Evolutionary conservation across 2,113 vertebrate species (phyloP), one percentile per base, ranked within the genome.

Genomic region (Ardeotis arabs): DNA sequence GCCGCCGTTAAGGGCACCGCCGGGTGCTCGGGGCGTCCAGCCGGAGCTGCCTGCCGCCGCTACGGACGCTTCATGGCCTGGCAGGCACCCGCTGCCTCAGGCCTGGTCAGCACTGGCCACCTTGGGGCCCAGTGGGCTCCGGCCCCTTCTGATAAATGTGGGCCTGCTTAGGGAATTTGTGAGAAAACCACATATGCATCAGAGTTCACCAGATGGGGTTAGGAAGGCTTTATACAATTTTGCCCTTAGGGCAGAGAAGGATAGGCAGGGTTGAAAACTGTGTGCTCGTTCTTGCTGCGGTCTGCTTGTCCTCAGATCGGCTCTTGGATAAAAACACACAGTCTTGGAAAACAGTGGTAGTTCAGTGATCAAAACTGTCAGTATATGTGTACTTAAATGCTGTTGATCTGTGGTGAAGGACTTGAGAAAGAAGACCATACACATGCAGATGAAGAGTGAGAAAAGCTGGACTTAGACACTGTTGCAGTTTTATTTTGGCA

Each of bases 111-210:
- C 47, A 3, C 2, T 3, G n/a, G 10, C 27, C 6, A 8, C 44
- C 33, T 33, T 5, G 14, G 66, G 31, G 21, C 12, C 3, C 1
- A 0, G 31, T 2, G 3, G 28, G 47, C 24, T 31, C 8, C 0
- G 0, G 20, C 3, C 8, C 0, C 12, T 10, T 11, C 24, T 29
- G 23, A 3, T 22, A 56, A 39, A 29, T 9, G 10, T 27, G 27
- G n/a, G 21, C 10, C 13, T 5, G 15, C 4, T 23, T 4, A 15
- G 44, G 35, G 58, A n/a, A 37, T 55, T 19, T 47, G 23, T 29
- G 62, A 70, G 69, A 41, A 79, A 82, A 24, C 3, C 23, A 4
- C 9, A 0, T 0, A 1, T 2, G 44, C 44, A 7, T 55, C 53
- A 8, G 35, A 17, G 44, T 6, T 18, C 52, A 14, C 14, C 6